A percentile compares a stretch with the other conserved stretches of the same genome.
Evolutionary conservation across 2,888 invertebrate genomes (phyloP).

Genomic region (Thereva nobilitata): DNA sequence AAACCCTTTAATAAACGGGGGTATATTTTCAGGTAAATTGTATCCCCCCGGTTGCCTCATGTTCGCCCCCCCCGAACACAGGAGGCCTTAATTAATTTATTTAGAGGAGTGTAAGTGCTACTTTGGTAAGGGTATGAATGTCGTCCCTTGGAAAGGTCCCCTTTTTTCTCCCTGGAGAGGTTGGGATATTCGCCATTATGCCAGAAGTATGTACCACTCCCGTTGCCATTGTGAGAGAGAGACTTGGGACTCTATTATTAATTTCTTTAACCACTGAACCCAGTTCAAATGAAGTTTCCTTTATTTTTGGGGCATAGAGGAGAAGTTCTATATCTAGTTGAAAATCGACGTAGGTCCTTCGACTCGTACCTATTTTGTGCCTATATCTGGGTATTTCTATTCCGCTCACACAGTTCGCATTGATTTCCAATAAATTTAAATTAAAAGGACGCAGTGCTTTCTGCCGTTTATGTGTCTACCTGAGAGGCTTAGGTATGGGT

Average conservation of each 20-base stretch:
- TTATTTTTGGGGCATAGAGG: background rate
- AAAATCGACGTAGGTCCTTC: background rate
- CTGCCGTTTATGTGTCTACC: slow-evolving; percentile 2
- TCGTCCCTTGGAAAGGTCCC: background rate
- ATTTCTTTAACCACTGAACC: slow-evolving; percentile 18
- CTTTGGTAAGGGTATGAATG: background rate
- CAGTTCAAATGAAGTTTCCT: slow-evolving; percentile 16
- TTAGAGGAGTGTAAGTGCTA: slow-evolving; percentile 7
- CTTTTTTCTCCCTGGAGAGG: slow-evolving; percentile 1
- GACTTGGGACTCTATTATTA: background rate
- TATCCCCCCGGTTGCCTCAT: background rate
- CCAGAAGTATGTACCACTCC: too few species aligned
- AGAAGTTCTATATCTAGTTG: slow-evolving; percentile 16
- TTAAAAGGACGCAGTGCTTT: slow-evolving; percentile 5
- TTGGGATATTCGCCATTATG: background rate
- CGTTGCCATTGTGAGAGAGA: slow-evolving; percentile 1
- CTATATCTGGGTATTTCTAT: too few species aligned
- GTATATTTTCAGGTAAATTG: slow-evolving; percentile 8
- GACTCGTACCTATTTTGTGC: too few species aligned
- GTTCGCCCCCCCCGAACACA: too few species aligned
- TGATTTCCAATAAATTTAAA: slow-evolving; percentile 23
- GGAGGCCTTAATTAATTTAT: slow-evolving; percentile 21
- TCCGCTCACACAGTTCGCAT: background rate
- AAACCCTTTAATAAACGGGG: slow-evolving; percentile 14
- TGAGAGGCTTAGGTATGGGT: slow-evolving; percentile 9